phyloP scores from a whole-genome alignment of 2,113 vertebrate genomes.

The Nipponia nippon region DNA sequence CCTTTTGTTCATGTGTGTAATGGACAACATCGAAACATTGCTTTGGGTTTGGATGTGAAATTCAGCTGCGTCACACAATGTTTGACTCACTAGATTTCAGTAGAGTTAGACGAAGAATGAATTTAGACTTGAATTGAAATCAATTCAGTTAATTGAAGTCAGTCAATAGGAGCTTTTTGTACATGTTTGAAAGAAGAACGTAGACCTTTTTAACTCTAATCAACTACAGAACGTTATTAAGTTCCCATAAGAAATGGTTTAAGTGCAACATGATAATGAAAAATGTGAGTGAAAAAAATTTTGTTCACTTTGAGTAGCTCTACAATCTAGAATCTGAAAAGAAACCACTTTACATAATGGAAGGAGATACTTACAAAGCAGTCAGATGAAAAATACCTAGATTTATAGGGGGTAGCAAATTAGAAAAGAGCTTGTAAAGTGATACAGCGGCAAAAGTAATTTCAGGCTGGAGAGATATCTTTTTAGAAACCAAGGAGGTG shows the following conservation, averaged over 20 bases:
- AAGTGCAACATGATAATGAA: constrained; percentile 55
- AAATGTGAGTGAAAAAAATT: constrained; percentile 32
- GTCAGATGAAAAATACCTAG: constrained; percentile 43
- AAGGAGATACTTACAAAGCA: constrained; percentile 46
- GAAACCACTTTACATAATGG: constrained; percentile 62
- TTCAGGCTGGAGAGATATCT: neutral
- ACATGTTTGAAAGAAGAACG: constrained; percentile 28
- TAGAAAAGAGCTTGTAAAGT: constrained; percentile 51
- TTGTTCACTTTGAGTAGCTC: constrained; percentile 53
- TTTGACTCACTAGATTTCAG: constrained; percentile 26
- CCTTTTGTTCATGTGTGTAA: neutral
- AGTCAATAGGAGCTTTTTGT: constrained; percentile 43
- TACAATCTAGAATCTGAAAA: constrained; percentile 60
- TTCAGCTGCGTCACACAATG: constrained; percentile 28
- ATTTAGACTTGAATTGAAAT: constrained; percentile 39
- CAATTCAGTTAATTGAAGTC: constrained; percentile 53
- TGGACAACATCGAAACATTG: neutral
- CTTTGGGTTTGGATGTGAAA: neutral
- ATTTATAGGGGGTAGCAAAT: constrained; percentile 49
- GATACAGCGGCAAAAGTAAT: constrained; percentile 18
- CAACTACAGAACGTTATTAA: constrained; percentile 41
- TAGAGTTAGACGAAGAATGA: neutral
- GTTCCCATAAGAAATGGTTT: constrained; percentile 61
- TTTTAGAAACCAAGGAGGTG: constrained; percentile 18
- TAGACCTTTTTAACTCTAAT: constrained; percentile 43